These are phyloP conservation scores for Xestia xanthographa DNA, from an alignment of 2,888 invertebrate species.

Conservation along the genomic window DNA sequence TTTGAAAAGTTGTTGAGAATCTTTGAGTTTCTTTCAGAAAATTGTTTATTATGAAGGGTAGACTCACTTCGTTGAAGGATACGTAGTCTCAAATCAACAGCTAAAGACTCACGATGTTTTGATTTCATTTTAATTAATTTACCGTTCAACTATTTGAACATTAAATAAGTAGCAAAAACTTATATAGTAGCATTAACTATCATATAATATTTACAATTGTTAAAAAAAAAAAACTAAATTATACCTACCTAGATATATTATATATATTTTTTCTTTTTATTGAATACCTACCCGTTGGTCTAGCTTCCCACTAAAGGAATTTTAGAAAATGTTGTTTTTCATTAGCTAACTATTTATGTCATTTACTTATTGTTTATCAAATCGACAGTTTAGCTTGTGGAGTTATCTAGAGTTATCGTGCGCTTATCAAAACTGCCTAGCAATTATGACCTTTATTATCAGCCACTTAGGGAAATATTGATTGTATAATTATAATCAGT, in stretches of 20 bases:
- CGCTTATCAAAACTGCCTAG: slow-evolving; percentile 25
- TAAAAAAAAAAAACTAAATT: too few relatives aligned
- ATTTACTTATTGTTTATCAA: slow-evolving; percentile 25
- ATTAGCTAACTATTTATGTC: not conserved
- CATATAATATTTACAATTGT: not conserved
- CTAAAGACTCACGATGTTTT: not conserved
- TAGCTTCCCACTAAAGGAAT: not conserved
- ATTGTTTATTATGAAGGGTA: not conserved
- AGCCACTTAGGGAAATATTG: slow-evolving; percentile 13
- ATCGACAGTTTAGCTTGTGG: not conserved
- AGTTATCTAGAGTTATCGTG: slow-evolving; percentile 33
- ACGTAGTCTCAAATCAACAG: too few relatives aligned
- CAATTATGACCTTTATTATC: slow-evolving; percentile 37
- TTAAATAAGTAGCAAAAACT: not conserved
- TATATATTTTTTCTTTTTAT: not conserved
- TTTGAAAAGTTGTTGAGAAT: not conserved
- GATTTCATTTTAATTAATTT: not conserved
- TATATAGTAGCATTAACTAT: too few relatives aligned
- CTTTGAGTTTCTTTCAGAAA: not conserved
- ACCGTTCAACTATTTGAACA: not conserved
- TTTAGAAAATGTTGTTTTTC: not conserved
- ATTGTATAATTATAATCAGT: slow-evolving; percentile 28
- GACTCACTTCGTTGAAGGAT: not conserved
- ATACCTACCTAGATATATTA: too few relatives aligned
- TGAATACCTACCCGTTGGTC: not conserved